phyloP scores from a whole-genome alignment of 2,797 vertebrate genomes.

The Erethizon dorsatum region DNA sequence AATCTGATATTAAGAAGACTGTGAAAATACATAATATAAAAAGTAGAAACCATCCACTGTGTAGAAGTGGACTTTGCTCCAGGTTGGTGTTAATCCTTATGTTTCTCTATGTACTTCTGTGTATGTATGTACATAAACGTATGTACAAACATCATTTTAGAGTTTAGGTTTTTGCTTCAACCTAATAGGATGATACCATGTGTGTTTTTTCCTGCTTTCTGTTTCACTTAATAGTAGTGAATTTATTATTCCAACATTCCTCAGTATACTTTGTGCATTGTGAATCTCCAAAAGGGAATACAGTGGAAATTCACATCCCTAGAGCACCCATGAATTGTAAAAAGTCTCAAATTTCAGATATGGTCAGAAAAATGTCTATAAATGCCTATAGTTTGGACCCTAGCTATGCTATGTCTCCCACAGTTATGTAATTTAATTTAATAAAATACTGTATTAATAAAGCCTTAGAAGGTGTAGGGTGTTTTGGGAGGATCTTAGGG shows the following conservation, averaged over 20 bases:
- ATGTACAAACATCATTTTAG: conserved; percentile 25
- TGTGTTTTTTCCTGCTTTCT: conserved; percentile 27
- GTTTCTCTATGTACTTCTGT: conserved; percentile 2
- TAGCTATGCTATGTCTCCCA: neutral
- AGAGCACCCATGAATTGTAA: neutral
- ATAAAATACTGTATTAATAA: neutral
- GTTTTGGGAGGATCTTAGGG: neutral
- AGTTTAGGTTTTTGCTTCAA: conserved; percentile 55
- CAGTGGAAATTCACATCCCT: neutral
- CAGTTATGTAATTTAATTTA: neutral
- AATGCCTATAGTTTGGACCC: neutral
- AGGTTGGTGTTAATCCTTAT: neutral
- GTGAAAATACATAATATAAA: conserved; percentile 39
- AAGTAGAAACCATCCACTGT: neutral
- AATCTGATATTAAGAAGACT: conserved; percentile 34
- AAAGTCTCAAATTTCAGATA: neutral
- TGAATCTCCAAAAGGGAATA: conserved; percentile 48
- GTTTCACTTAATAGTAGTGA: conserved; percentile 14
- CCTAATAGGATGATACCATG: conserved; percentile 4
- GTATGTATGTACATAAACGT: neutral
- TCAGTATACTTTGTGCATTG: neutral
- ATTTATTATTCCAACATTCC: neutral
- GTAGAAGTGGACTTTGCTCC: neutral
- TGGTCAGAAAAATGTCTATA: neutral
- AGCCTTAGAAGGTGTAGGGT: neutral